Evolutionary conservation across 2,888 invertebrate genomes (phyloP), one percentile per base, ranked within the genome.

Genomic region (Drosophila diplacantha): DNA sequence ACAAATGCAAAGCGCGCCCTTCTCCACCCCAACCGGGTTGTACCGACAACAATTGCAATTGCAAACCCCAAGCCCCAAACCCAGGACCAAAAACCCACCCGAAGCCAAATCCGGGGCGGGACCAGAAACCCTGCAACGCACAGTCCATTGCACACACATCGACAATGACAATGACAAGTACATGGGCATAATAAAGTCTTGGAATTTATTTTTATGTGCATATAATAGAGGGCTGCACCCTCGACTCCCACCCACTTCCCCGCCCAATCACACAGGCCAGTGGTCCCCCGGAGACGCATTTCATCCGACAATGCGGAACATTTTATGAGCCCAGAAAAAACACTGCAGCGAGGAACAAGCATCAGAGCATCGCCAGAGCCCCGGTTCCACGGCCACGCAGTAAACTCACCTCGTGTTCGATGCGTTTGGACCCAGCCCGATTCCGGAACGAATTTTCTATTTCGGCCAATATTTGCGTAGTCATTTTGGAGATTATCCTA

Each of bases 401-500:
- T 60, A 69, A 69, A 64, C 67, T 57, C 61, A 56, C 59, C 49
- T 64, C 61, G 76, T 64, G 63, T 58, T 66, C 52, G 66, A 78
- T 76, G 75, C 71, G 77, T 56, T 69, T 26, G n/a, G 72, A 37
- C 59, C 57, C 46, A 55, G 24, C 50, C 54, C 69, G 68, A 71
- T 65, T 68, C 72, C 74, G 75, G 66, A 77, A 64, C 85, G 80
- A 84, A 85, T 83, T 83, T 81, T 71, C 77, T 67, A 85, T 84
- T 84, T 81, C 81, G 73, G 81, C 85, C 85, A 86, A 87, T 86
- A 86, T 86, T 87, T 87, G 86, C 83, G 84, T 84, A 86, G 86
- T 83, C 87, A 86, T 84, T 84, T 84, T 78, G 72, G 74, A 86
- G 86, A 87, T 87, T 86, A 85, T 86, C 85, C 86, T 85, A 81